Percentiles rank a stretch among this genome's conserved stretches.
Conservation (phyloP, 2,888 invertebrate genomes). For the Coremacera marginata region DNA sequence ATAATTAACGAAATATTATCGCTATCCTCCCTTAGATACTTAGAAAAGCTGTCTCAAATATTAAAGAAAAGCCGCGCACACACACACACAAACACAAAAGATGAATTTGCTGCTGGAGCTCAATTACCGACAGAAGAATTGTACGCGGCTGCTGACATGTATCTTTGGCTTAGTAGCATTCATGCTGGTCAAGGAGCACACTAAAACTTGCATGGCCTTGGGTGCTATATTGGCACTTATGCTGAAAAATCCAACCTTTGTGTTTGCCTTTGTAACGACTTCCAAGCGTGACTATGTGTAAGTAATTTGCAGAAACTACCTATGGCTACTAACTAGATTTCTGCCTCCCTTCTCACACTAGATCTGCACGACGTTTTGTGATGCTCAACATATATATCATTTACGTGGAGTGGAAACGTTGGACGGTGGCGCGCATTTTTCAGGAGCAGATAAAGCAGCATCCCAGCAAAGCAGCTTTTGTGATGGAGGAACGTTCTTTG, state of each 20-base stretch:
- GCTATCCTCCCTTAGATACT: background rate
- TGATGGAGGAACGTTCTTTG: constrained; percentile 77
- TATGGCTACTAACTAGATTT: background rate
- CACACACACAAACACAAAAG: background rate
- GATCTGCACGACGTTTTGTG: constrained; percentile 72
- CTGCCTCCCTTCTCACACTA: constrained; percentile 56
- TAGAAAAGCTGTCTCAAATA: background rate
- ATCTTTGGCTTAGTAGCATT: constrained; percentile 56
- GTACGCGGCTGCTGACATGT: constrained; percentile 57
- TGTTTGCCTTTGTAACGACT: constrained; percentile 60
- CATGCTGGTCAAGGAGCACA: constrained; percentile 51
- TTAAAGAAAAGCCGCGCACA: background rate
- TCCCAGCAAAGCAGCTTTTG: constrained; percentile 78
- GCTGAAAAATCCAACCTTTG: constrained; percentile 57
- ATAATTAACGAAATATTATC: background rate
- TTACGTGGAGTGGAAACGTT: constrained; percentile 71
- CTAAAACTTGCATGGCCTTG: constrained; percentile 55
- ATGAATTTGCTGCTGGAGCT: constrained; percentile 44
- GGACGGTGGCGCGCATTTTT: constrained; percentile 74
- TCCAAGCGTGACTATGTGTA: constrained; percentile 61
- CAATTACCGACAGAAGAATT: constrained; percentile 60
- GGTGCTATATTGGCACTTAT: constrained; percentile 59
- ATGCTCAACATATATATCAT: constrained; percentile 72
- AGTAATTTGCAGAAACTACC: constrained; percentile 45
- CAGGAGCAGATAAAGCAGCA: constrained; percentile 69